A percentile compares a stretch with the other conserved stretches of the same genome.
Evolutionary conservation across 2,888 invertebrate species (phyloP).

Genomic region (Phortica okadai): DNA sequence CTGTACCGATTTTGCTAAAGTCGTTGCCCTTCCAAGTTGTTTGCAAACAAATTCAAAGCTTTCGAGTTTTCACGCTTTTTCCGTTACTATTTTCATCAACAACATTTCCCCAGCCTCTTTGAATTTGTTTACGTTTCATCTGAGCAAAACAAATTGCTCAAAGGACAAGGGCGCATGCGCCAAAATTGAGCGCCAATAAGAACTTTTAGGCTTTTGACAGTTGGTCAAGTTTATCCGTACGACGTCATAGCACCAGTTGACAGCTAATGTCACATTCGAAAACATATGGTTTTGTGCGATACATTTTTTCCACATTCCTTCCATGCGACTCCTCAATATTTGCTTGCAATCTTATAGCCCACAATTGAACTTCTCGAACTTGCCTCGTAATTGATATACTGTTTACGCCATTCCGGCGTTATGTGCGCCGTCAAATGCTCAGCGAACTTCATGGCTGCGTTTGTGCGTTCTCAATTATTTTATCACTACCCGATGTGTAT

Average conservation of each 20-base stretch:
- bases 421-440: slow-evolving; percentile 92
- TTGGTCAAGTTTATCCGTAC: slow-evolving; percentile 50
- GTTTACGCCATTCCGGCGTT: slow-evolving; percentile 95
- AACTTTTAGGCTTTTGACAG: slow-evolving; percentile 60
- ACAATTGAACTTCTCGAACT: slow-evolving; percentile 34
- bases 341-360: slow-evolving; percentile 22
- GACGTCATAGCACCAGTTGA: slow-evolving; percentile 60
- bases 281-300: slow-evolving; percentile 43
- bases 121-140: slow-evolving; percentile 55
- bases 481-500: too few species aligned
- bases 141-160: slow-evolving; percentile 56
- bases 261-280: slow-evolving; percentile 53
- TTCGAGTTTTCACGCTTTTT: slow-evolving; percentile 25
- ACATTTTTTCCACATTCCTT: slow-evolving; percentile 57
- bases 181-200: slow-evolving; percentile 40
- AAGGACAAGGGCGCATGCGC: slow-evolving; percentile 56
- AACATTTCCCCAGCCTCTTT: not conserved
- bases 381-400: slow-evolving; percentile 87
- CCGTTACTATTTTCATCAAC: not conserved
- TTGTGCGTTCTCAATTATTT: not conserved
- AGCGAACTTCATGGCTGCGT: slow-evolving; percentile 88
- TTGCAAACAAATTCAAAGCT: slow-evolving; percentile 38
- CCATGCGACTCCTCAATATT: slow-evolving; percentile 9
- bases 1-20: not conserved
- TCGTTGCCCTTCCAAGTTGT: slow-evolving; percentile 24